These are phyloP conservation scores for Spodoptera picta DNA, from an alignment of 2,888 invertebrate species.

Conservation along the genomic window DNA sequence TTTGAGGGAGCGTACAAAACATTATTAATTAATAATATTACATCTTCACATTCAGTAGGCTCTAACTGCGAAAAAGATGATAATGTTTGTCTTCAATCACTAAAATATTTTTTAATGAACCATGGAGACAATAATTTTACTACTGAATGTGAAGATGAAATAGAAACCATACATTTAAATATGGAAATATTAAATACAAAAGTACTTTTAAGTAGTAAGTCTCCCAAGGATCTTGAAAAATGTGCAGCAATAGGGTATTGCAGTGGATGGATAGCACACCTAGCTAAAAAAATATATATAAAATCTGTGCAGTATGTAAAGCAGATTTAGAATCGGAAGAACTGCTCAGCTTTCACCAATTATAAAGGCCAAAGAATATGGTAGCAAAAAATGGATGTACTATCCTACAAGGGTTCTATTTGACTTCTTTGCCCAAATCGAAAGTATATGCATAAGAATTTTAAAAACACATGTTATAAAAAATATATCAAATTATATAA, in stretches of 20 bases:
- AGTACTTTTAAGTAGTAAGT: background rate
- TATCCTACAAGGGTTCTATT: too few species aligned
- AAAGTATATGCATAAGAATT: too few species aligned
- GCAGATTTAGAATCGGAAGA: too few species aligned
- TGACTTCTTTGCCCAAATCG: too few species aligned
- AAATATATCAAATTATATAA: too few species aligned
- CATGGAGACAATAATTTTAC: background rate
- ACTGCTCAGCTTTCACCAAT: too few species aligned
- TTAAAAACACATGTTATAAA: too few species aligned
- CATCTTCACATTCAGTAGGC: background rate
- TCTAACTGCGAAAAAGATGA: slow-evolving; percentile 20
- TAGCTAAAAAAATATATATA: slow-evolving; percentile 22
- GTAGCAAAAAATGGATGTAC: too few species aligned
- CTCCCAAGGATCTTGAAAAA: slow-evolving; percentile 17
- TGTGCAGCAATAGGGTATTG: slow-evolving; percentile 40
- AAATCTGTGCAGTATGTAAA: slow-evolving; percentile 7
- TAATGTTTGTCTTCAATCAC: slow-evolving; percentile 12
- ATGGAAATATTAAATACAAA: slow-evolving; percentile 2
- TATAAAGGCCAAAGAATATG: too few species aligned
- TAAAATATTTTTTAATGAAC: slow-evolving; percentile 13
- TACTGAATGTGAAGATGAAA: slow-evolving; percentile 21
- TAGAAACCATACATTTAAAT: slow-evolving; percentile 5
- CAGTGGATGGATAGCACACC: slow-evolving; percentile 39
- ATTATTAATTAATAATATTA: too few species aligned
- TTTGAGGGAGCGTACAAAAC: too few species aligned